A percentile compares a stretch with the other conserved stretches of the same genome.
Conservation (phyloP, 2,888 invertebrate species). For the Rhagonycha fulva region DNA sequence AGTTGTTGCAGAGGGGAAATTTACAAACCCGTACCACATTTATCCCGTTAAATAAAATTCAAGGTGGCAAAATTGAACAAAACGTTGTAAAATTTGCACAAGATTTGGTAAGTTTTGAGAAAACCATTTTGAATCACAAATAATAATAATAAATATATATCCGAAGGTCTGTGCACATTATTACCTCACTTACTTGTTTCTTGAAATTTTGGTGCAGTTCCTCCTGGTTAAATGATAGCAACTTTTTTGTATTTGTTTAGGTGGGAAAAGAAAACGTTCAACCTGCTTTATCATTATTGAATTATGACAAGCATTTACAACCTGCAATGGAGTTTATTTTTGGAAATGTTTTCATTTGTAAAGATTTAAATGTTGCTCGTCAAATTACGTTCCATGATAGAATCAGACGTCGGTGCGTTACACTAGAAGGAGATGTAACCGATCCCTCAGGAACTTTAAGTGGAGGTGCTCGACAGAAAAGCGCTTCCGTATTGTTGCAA, state of each 20-base stretch:
- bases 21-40: slow-evolving; percentile 82
- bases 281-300: slow-evolving; percentile 78
- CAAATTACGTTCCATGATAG: slow-evolving; percentile 76
- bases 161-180: no score
- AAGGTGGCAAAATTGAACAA: slow-evolving; percentile 64
- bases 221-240: no score
- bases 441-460: slow-evolving; percentile 90
- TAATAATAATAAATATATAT: no score
- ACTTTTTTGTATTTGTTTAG: slow-evolving; percentile 47
- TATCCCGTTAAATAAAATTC: slow-evolving; percentile 90
- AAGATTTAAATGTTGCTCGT: slow-evolving; percentile 78
- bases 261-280: slow-evolving; percentile 82
- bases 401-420: slow-evolving; percentile 75
- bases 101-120: slow-evolving; percentile 63
- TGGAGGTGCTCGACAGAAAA: slow-evolving; percentile 76
- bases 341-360: slow-evolving; percentile 83
- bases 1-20: slow-evolving; percentile 80
- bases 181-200: no score
- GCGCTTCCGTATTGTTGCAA: slow-evolving; percentile 61
- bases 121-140: no score
- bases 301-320: slow-evolving; percentile 66
- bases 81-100: slow-evolving; percentile 69
- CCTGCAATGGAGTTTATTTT: slow-evolving; percentile 89
- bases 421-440: slow-evolving; percentile 89
- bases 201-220: no score